These are phyloP conservation scores for Porphyrio hochstetteri DNA, from an alignment of 2,113 vertebrate genomes.

Conservation along the genomic window DNA sequence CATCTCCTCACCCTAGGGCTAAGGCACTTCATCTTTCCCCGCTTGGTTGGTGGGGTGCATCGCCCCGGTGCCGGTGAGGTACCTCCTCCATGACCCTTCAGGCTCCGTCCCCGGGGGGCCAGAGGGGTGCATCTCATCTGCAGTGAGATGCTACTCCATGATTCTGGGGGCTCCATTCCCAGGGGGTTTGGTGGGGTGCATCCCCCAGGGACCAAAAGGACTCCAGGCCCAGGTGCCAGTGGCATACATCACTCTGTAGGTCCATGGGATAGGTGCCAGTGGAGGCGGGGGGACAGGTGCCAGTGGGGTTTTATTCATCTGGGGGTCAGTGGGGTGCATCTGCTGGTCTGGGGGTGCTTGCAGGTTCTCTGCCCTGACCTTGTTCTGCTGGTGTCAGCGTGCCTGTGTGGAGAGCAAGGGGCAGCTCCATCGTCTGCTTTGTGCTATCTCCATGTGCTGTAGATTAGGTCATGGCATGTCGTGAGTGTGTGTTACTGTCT, in stretches of 20 bases:
- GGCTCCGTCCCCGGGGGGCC: neutral
- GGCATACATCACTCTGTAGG: neutral
- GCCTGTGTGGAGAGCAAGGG: neutral
- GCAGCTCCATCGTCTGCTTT: neutral
- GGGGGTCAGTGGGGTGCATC: neutral
- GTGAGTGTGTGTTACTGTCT: neutral
- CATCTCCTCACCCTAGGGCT: neutral
- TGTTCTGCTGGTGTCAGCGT: neutral
- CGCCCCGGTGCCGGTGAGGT: neutral
- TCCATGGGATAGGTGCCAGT: neutral
- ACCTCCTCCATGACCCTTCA: too few relatives aligned
- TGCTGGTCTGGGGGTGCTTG: neutral
- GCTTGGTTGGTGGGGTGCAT: neutral
- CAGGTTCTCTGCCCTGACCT: neutral
- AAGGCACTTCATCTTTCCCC: neutral
- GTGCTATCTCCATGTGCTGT: neutral
- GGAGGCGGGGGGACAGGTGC: too few relatives aligned
- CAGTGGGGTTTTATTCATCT: neutral
- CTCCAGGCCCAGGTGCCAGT: neutral
- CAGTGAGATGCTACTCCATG: neutral
- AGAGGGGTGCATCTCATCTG: neutral
- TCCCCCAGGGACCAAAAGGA: neutral
- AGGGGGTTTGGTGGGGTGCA: too few relatives aligned
- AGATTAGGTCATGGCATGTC: neutral
- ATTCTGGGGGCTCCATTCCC: neutral